Conservation (phyloP, 2,797 vertebrate genomes). For the Epinephelus coioides region DNA sequence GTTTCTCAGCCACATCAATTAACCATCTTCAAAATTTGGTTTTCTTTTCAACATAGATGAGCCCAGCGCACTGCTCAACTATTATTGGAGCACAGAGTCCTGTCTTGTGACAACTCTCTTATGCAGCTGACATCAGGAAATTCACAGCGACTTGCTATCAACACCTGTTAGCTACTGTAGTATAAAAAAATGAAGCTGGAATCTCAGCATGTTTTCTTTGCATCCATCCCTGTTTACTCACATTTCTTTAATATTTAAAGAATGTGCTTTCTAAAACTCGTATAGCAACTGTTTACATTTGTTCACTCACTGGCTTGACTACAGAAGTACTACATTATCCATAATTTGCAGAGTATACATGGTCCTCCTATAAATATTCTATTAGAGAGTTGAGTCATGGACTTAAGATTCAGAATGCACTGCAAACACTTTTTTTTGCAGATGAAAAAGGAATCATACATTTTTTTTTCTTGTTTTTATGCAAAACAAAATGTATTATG, state of each 20-base stretch:
- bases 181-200: not conserved
- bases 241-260: conserved; percentile 14
- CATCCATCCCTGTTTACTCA: not conserved
- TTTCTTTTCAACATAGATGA: no score
- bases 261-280: conserved; percentile 29
- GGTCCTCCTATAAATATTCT: conserved; percentile 65
- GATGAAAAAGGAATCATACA: not conserved
- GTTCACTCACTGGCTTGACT: conserved; percentile 57
- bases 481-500: not conserved
- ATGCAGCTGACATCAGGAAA: not conserved
- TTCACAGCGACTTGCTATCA: not conserved
- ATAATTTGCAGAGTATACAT: conserved; percentile 46
- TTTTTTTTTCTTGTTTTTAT: not conserved
- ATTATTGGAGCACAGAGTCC: no score
- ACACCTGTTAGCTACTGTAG: not conserved
- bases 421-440: conserved; percentile 16
- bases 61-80: no score
- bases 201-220: not conserved
- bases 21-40: no score
- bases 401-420: conserved; percentile 37
- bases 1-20: no score
- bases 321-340: conserved; percentile 49
- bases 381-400: conserved; percentile 47
- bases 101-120: no score
- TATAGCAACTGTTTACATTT: conserved; percentile 53